Conservation (phyloP, 1,140 invertebrate genomes). For the Hydropsyche tenuis region DNA sequence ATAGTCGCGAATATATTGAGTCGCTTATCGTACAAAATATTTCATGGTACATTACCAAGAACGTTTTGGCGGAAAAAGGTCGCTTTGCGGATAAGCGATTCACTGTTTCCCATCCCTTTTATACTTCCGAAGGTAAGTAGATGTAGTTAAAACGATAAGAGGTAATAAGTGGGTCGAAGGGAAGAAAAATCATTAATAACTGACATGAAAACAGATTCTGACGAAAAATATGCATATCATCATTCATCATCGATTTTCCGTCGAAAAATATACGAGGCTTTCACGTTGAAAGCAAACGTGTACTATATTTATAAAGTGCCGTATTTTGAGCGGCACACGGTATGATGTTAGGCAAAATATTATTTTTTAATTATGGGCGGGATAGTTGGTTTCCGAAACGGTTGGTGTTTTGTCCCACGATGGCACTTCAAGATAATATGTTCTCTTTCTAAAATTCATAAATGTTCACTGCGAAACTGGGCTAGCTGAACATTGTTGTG, state of each 20-base stretch:
- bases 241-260: constrained; percentile 31
- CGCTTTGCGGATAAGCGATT: constrained; percentile 19
- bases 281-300: constrained; percentile 4
- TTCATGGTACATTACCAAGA: constrained; percentile 15
- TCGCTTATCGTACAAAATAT: constrained; percentile 6
- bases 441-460: constrained; percentile 8
- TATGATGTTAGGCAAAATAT: too few species aligned
- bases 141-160: constrained; percentile 30
- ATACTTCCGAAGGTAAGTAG: constrained; percentile 15
- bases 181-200: constrained; percentile 33
- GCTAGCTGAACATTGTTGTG: not conserved
- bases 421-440: constrained; percentile 2
- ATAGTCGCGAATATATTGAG: constrained; percentile 22
- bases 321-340: too few species aligned
- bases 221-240: constrained; percentile 33
- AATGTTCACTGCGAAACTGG: not conserved
- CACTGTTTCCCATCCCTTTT: not conserved
- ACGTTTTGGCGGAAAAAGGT: constrained; percentile 18
- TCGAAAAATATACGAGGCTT: constrained; percentile 2
- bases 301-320: not conserved
- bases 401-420: not conserved
- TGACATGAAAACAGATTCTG: constrained; percentile 27
- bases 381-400: not conserved
- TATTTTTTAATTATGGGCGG: constrained; percentile 9
- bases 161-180: constrained; percentile 29